Base-by-base conservation (phyloP, 2,888 invertebrate genomes). In the Platypus cylindrus region DNA sequence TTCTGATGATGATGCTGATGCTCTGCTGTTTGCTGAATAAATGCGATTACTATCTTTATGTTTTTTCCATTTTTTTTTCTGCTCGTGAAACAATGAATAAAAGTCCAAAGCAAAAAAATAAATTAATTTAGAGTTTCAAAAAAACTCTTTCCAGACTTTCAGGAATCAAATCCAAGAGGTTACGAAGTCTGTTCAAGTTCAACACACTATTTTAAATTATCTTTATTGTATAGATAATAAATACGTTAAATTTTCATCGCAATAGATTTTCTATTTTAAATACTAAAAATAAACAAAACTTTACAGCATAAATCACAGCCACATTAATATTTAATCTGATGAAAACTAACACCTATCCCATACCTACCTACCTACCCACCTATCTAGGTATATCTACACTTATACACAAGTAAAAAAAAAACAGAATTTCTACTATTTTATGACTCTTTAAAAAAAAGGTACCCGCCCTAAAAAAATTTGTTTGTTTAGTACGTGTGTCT, bases 1-100 rank as follows among this genome's bases (percentile, higher is more conserved):
- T 42, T 39, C 32, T 28, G 31, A 27, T 35, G 32, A 35, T 35
- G n/a, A n/a, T n/a, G n/a, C n/a, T n/a, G n/a, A n/a, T n/a, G n/a
- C n/a, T 38, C 35, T 17, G 16, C 35, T 34, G 3, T 27, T 8
- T 27, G 14, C 27, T 16, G 15, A 12, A 34, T 29, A 34, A 29
- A 34, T 28, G 22, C 17, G 34, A 34, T 34, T 16, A 34, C 34
- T 34, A 34, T 34, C 34, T 34, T 12, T 34, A 22, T 27, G 9
- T 7, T n/a, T n/a, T n/a, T n/a, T n/a, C n/a, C n/a, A n/a, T n/a
- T n/a, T n/a, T n/a, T n/a, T n/a, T n/a, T n/a, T n/a, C n/a, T n/a
- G n/a, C n/a, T n/a, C n/a, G n/a, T n/a, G n/a, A n/a, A n/a, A n/a
- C n/a, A n/a, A n/a, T n/a, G n/a, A n/a, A n/a, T n/a, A n/a, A n/a